phyloP scores from a whole-genome alignment of 1,140 invertebrate genomes.

The Atta texana region DNA sequence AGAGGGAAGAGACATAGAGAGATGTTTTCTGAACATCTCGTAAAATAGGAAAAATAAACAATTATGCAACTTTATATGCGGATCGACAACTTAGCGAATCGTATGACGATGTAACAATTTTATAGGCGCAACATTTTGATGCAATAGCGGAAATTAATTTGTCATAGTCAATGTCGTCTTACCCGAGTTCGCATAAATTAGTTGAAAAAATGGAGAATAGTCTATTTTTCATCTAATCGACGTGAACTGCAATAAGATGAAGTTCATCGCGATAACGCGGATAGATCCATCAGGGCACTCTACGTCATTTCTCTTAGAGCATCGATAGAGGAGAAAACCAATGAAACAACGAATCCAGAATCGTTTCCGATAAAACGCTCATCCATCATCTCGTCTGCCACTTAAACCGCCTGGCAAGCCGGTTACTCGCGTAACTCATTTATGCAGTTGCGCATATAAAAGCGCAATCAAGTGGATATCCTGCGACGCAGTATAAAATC shows the following conservation, averaged over 20 bases:
- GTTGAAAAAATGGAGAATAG: neutral
- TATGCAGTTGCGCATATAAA: conserved; percentile 64
- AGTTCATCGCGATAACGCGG: conserved; percentile 38
- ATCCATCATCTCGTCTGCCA: conserved; percentile 62
- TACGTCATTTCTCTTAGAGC: conserved; percentile 51
- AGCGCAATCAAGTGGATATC: conserved; percentile 61
- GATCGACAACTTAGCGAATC: neutral
- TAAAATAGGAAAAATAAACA: conserved; percentile 19
- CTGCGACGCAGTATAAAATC: conserved; percentile 45
- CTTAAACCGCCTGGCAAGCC: conserved; percentile 56
- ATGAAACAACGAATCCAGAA: conserved; percentile 61
- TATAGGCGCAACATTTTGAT: neutral
- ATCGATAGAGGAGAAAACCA: conserved; percentile 43
- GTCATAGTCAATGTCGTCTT: conserved; percentile 1
- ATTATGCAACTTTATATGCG: conserved; percentile 5
- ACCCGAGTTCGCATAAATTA: conserved; percentile 21
- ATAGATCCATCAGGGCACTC: conserved; percentile 43
- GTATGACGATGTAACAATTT: neutral
- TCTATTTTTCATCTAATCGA: conserved; percentile 37
- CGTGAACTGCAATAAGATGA: conserved; percentile 11
- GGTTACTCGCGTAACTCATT: conserved; percentile 60
- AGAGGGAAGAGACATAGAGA: neutral
- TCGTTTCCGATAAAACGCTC: conserved; percentile 63
- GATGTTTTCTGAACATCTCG: conserved; percentile 1
- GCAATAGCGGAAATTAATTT: conserved; percentile 29